Evolutionary conservation across 2,113 vertebrate species (phyloP), one percentile per base, ranked within the genome.

Genomic region (Prionailurus viverrinus): DNA sequence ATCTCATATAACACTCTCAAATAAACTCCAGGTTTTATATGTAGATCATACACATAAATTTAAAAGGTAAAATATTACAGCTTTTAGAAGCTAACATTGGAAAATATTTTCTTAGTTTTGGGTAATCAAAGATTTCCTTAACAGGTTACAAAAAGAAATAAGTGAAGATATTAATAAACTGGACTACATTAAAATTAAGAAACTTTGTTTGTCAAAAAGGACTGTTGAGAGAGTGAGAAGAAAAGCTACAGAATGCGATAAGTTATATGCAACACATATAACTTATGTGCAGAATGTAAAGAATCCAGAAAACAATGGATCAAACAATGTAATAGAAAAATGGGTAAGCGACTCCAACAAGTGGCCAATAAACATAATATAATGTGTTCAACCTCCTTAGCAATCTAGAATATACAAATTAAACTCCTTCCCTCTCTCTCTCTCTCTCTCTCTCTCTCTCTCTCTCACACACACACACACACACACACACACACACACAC

Each of bases 61-160:
- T 55, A n/a, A 85, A 74, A 31, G 31, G 11, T 8, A 84, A 66
- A 91, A 58, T 16, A 31, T 87, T 69, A 41, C 0, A 82, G 7
- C 27, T 66, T 33, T 96, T 36, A 81, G n/a, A 85, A 85, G 23
- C 31, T 84, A 79, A 76, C 33, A 33, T 4, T 65, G 23, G 29
- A 91, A 87, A 94, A 31, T 41, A 80, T 39, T 68, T 98, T 66
- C 68, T 90, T 81, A 89, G 41, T 89, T 82, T 63, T 14, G 36
- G 14, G 9, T 87, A 97, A 84, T 4, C 51, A 76, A 71, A 78
- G 23, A 53, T 87, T 85, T 95, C 29, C 78, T 94, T 90, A 71
- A 63, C 9, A 84, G 33, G 31, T 45, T 39, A 48, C 53, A 29
- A n/a, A 33, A 85, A 93, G 27, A 27, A 41, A 4, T 39, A 80